Conservation (phyloP, 1,140 invertebrate genomes). For the Lepidurus arcticus region DNA sequence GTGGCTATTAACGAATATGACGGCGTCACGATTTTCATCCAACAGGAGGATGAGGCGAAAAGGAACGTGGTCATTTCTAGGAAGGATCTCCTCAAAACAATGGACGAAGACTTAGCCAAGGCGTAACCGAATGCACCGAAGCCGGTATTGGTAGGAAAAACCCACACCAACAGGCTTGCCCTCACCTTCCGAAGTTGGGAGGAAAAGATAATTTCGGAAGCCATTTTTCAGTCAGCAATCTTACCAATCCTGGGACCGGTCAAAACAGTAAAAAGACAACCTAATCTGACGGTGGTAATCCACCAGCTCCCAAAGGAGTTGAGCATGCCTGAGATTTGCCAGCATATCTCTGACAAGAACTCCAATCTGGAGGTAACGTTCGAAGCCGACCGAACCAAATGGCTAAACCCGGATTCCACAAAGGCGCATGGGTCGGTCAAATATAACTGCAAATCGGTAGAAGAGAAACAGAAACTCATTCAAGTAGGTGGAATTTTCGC, state of each 20-base stretch:
- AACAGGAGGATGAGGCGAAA: background rate
- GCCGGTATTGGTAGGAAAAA: too few relatives aligned
- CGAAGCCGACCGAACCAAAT: background rate
- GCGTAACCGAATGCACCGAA: slow-evolving; percentile 15
- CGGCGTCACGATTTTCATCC: background rate
- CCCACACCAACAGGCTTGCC: too few relatives aligned
- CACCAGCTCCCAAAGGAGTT: slow-evolving; percentile 23
- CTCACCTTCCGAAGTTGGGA: too few relatives aligned
- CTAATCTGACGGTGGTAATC: slow-evolving; percentile 5
- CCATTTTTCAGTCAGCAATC: background rate
- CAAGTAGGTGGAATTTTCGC: background rate
- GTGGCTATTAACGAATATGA: background rate
- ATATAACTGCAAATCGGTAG: background rate
- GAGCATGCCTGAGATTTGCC: background rate
- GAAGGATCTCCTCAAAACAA: background rate
- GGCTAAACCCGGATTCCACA: background rate
- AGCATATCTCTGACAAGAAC: slow-evolving; percentile 7
- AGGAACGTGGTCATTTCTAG: background rate
- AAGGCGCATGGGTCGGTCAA: background rate
- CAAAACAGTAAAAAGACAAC: background rate
- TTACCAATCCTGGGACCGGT: slow-evolving; percentile 24
- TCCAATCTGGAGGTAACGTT: background rate
- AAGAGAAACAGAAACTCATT: background rate
- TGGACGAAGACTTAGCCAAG: background rate
- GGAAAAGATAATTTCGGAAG: too few relatives aligned